These are phyloP conservation scores for Galeopsomyia nigrocyanea DNA, from an alignment of 2,888 invertebrate species.

Conservation along the genomic window DNA sequence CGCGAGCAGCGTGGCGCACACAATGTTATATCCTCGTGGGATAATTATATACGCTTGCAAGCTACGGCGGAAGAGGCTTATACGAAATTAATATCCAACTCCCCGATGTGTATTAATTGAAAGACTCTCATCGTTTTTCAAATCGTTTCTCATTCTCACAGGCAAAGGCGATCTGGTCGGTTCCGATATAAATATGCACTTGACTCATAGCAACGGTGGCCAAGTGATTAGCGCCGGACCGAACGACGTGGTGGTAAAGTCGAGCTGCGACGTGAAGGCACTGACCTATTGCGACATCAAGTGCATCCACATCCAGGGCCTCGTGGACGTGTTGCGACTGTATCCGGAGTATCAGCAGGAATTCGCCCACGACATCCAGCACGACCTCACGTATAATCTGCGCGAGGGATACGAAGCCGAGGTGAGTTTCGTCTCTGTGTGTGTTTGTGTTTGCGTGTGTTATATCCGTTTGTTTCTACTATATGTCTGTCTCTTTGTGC, in stretches of 20 bases:
- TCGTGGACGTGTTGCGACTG: conserved; percentile 88
- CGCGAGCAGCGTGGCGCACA: too few species aligned
- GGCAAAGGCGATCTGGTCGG: conserved; percentile 97
- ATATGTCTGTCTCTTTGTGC: too few species aligned
- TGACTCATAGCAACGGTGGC: conserved; percentile 76
- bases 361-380: conserved; percentile 93
- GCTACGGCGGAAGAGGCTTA: too few species aligned
- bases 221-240: conserved; percentile 68
- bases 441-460: too few species aligned
- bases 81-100: too few species aligned
- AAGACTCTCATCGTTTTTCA: too few species aligned
- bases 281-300: conserved; percentile 97
- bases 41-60: too few species aligned
- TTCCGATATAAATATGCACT: conserved; percentile 88
- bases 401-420: conserved; percentile 94
- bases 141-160: conserved; percentile 67
- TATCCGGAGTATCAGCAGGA: conserved; percentile 97
- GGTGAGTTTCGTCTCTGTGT: conserved; percentile 63
- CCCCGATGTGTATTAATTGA: too few species aligned
- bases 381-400: conserved; percentile 94
- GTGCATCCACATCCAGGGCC: conserved; percentile 91
- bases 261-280: conserved; percentile 95
- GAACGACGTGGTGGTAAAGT: conserved; percentile 87
- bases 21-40: too few species aligned
- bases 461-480: too few species aligned